Evolutionary conservation across 2,113 vertebrate species (phyloP).

Genomic region (Perca flavescens): DNA sequence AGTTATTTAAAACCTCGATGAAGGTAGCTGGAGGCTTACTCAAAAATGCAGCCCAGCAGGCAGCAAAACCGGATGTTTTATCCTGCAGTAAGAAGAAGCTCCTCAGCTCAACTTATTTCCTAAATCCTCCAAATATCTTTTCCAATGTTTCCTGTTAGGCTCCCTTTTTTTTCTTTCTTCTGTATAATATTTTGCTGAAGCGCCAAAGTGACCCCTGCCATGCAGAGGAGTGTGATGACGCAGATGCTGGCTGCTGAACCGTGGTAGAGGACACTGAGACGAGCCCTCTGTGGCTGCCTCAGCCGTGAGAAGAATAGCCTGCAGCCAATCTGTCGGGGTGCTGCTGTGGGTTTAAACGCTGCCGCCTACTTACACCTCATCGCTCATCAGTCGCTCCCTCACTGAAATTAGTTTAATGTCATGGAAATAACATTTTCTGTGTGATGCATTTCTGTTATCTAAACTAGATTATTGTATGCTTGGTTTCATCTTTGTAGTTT

Average conservation of each 20-base stretch:
- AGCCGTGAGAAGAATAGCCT: slow-evolving; percentile 73
- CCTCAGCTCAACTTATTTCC: slow-evolving; percentile 20
- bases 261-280: slow-evolving; percentile 66
- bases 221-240: slow-evolving; percentile 72
- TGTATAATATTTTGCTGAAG: slow-evolving; percentile 56
- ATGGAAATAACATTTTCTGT: not conserved
- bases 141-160: slow-evolving; percentile 21
- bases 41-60: slow-evolving; percentile 21
- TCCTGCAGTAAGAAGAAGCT: slow-evolving; percentile 29
- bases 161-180: slow-evolving; percentile 8
- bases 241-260: slow-evolving; percentile 66
- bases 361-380: slow-evolving; percentile 48
- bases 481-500: not conserved
- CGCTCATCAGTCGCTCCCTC: slow-evolving; percentile 8
- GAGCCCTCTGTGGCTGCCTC: slow-evolving; percentile 62
- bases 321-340: slow-evolving; percentile 53
- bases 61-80: slow-evolving; percentile 18
- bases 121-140: slow-evolving; percentile 40
- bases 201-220: slow-evolving; percentile 60
- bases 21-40: slow-evolving; percentile 45
- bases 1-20: slow-evolving; percentile 37
- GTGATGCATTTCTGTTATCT: not conserved
- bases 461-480: not conserved
- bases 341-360: slow-evolving; percentile 36
- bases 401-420: slow-evolving; percentile 25